Conservation (phyloP, 2,888 invertebrate species). For the Gortyna flavago region DNA sequence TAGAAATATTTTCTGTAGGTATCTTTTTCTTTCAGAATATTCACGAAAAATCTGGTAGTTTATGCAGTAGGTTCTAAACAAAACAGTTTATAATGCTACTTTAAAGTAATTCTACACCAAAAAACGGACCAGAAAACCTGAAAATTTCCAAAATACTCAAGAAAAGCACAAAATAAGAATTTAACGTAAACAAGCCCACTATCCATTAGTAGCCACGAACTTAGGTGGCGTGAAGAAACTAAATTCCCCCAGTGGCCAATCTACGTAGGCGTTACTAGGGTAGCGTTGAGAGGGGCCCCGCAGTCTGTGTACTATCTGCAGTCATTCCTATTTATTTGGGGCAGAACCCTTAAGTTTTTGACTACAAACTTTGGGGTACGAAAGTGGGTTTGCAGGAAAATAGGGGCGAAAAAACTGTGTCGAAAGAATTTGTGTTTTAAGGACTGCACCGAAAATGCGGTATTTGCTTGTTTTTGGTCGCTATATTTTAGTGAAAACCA, state of each 20-base stretch:
- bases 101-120: neutral
- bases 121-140: neutral
- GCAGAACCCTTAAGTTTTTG: conserved; percentile 46
- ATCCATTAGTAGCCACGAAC: conserved; percentile 63
- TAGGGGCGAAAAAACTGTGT: conserved; percentile 12
- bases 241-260: conserved; percentile 67
- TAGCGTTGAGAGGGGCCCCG: conserved; percentile 18
- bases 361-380: conserved; percentile 46
- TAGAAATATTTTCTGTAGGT: neutral
- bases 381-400: conserved; percentile 27
- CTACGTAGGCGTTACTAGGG: conserved; percentile 59
- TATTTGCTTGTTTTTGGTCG: no score
- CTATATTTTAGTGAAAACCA: neutral
- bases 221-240: conserved; percentile 64
- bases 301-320: conserved; percentile 39
- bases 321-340: conserved; percentile 55
- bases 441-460: neutral
- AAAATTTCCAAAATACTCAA: neutral
- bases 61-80: neutral
- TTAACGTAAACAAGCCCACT: conserved; percentile 49
- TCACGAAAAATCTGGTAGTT: neutral
- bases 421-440: neutral
- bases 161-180: conserved; percentile 43
- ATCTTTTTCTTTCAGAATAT: neutral
- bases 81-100: neutral